These are phyloP conservation scores for Eupeodes latifasciatus DNA, from an alignment of 2,888 invertebrate species.

Conservation along the genomic window DNA sequence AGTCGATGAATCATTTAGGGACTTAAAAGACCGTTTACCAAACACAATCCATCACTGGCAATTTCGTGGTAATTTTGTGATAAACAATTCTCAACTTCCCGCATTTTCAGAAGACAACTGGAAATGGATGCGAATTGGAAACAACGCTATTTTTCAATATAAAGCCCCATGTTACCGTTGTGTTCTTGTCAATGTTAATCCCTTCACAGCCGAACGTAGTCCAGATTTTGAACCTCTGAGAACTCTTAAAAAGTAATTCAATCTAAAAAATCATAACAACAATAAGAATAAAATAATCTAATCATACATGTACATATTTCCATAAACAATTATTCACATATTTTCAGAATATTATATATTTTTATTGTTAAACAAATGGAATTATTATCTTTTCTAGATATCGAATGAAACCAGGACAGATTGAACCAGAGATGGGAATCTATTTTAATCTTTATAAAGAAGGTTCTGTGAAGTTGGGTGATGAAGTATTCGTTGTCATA, in stretches of 20 bases:
- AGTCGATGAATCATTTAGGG: conserved; percentile 88
- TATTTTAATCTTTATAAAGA: conserved; percentile 83
- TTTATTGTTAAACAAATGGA: not conserved
- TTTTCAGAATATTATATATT: conserved; percentile 22
- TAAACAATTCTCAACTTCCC: conserved; percentile 85
- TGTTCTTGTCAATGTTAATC: conserved; percentile 88
- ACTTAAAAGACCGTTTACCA: conserved; percentile 86
- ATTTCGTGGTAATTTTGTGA: conserved; percentile 90
- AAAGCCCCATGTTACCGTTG: conserved; percentile 86
- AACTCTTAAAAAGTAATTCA: conserved; percentile 86
- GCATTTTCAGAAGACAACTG: conserved; percentile 89
- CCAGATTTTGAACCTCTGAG: conserved; percentile 87
- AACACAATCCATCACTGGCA: conserved; percentile 85
- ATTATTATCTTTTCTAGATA: conserved; percentile 49
- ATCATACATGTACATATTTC: not conserved
- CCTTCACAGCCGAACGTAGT: conserved; percentile 87
- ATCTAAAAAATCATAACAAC: conserved; percentile 60
- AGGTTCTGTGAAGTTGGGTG: conserved; percentile 83
- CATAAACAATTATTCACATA: conserved; percentile 40
- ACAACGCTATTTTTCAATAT: conserved; percentile 78
- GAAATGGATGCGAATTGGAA: conserved; percentile 89
- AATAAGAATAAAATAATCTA: not conserved
- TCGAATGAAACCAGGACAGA: conserved; percentile 52
- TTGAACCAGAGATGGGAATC: conserved; percentile 84
- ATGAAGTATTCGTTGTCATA: conserved; percentile 83